Evolutionary conservation across 1,140 invertebrate species (phyloP).

Genomic region (Diorhabda elongata): DNA sequence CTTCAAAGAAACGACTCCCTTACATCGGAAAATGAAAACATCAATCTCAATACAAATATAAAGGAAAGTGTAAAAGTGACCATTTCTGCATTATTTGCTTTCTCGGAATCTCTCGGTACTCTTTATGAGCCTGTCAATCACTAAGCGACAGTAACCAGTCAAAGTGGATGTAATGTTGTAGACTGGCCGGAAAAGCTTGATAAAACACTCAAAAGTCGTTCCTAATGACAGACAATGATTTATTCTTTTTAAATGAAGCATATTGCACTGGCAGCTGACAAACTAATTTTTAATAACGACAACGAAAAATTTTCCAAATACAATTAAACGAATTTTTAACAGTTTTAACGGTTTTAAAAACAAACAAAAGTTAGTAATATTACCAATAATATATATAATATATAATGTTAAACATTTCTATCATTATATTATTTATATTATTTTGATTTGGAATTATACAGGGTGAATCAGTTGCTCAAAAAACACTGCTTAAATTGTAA

Average conservation of each 20-base stretch:
- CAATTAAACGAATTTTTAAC: too few relatives aligned
- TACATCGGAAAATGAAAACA: background rate
- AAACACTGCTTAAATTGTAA: too few relatives aligned
- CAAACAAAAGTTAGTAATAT: too few relatives aligned
- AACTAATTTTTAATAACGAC: too few relatives aligned
- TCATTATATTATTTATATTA: too few relatives aligned
- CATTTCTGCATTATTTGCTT: background rate
- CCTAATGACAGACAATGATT: background rate
- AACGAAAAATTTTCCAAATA: too few relatives aligned
- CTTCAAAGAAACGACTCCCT: background rate
- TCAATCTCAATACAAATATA: slow-evolving; percentile 3
- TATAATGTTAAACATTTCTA: too few relatives aligned
- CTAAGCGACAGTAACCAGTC: background rate
- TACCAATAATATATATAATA: too few relatives aligned
- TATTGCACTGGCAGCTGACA: background rate
- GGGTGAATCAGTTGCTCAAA: too few relatives aligned
- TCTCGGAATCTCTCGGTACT: background rate
- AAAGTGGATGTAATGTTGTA: background rate
- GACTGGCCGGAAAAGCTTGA: slow-evolving; percentile 1
- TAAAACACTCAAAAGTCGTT: background rate
- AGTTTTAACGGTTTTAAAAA: too few relatives aligned
- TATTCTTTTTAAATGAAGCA: background rate
- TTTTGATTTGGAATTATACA: too few relatives aligned
- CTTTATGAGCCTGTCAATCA: background rate
- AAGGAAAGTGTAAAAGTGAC: slow-evolving; percentile 2